Conservation (phyloP, 2,888 invertebrate species). For the Neoascia interrupta region DNA sequence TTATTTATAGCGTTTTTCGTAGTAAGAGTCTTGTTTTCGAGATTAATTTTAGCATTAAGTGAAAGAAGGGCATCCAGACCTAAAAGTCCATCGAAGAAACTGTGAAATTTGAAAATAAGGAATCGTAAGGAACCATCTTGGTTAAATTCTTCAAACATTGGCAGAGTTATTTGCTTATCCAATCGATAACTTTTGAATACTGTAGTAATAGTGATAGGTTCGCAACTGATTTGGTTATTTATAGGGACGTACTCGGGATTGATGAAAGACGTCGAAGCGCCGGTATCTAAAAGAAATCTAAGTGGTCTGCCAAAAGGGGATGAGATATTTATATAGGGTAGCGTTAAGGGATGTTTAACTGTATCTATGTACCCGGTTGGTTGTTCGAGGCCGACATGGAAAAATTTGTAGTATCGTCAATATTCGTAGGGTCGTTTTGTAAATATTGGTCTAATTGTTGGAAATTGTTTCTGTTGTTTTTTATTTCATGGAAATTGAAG, state of each 20-base stretch:
- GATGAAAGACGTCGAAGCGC: neutral
- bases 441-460: slow-evolving; percentile 12
- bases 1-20: neutral
- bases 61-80: neutral
- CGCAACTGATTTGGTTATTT: neutral
- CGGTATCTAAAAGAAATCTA: slow-evolving; percentile 7
- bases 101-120: slow-evolving; percentile 19
- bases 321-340: slow-evolving; percentile 8
- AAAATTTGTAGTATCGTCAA: slow-evolving; percentile 1
- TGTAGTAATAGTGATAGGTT: neutral
- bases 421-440: neutral
- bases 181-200: slow-evolving; percentile 6
- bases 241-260: neutral
- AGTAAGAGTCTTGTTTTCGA: neutral
- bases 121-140: slow-evolving; percentile 1
- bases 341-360: neutral
- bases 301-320: neutral
- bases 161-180: neutral
- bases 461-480: neutral
- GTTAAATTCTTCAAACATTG: slow-evolving; percentile 7
- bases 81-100: neutral
- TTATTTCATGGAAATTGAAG: slow-evolving; percentile 2
- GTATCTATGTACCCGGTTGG: slow-evolving; percentile 15
- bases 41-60: slow-evolving; percentile 1
- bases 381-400: slow-evolving; percentile 13